Conservation (phyloP, 2,113 vertebrate genomes). For the Brachypteracias leptosomus region DNA sequence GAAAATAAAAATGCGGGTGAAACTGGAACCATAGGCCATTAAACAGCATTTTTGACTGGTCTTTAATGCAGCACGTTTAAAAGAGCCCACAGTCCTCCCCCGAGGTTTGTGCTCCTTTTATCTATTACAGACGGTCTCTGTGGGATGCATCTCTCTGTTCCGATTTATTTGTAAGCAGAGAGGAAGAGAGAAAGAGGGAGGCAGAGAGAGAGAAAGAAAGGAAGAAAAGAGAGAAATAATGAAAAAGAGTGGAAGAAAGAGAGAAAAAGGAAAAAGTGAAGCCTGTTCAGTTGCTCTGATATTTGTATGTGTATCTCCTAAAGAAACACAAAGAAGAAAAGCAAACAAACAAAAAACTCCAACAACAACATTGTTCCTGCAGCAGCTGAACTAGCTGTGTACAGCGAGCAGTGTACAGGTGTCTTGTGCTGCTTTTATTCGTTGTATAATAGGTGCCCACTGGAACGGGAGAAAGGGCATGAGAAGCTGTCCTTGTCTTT, state of each 20-base stretch:
- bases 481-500: slow-evolving; percentile 76
- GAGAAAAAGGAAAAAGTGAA: neutral
- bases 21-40: neutral
- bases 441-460: slow-evolving; percentile 56
- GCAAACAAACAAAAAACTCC: neutral
- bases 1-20: neutral
- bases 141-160: neutral
- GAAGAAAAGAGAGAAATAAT: neutral
- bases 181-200: neutral
- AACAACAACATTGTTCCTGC: neutral
- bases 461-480: slow-evolving; percentile 71
- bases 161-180: neutral
- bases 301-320: neutral
- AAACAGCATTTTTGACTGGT: neutral
- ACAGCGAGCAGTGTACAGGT: slow-evolving; percentile 3
- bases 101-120: neutral
- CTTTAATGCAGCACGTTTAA: neutral
- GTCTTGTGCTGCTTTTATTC: slow-evolving; percentile 60
- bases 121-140: neutral
- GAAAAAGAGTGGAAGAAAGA: too few relatives aligned
- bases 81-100: neutral
- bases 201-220: neutral
- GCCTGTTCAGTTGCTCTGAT: neutral
- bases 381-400: neutral
- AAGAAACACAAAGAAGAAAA: neutral